Percentiles rank a stretch among this genome's conserved stretches.
phyloP scores from a whole-genome alignment of 1,140 invertebrate species.

The Drosophila ambigua region DNA sequence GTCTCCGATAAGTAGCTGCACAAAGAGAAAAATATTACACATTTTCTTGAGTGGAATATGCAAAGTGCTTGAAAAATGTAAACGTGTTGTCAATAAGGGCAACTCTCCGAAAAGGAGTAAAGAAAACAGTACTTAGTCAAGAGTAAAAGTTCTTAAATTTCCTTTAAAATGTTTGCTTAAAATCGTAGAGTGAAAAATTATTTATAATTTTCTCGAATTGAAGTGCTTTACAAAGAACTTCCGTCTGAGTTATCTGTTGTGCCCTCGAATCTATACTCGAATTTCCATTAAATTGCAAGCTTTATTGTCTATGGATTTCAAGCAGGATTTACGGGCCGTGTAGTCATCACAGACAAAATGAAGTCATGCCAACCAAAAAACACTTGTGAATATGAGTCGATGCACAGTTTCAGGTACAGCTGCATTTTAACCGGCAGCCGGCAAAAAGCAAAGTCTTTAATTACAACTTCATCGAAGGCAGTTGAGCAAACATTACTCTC shows the following conservation, averaged over 20 bases:
- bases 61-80: neutral
- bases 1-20: conserved; percentile 37
- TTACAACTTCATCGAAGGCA: conserved; percentile 56
- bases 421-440: conserved; percentile 13
- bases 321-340: neutral
- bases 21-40: conserved; percentile 11
- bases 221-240: too few relatives aligned
- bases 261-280: too few relatives aligned
- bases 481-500: conserved; percentile 54
- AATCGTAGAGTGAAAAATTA: too few relatives aligned
- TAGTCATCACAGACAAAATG: too few relatives aligned
- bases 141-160: too few relatives aligned
- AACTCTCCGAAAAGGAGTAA: too few relatives aligned
- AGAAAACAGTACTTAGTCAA: too few relatives aligned
- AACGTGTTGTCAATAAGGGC: too few relatives aligned
- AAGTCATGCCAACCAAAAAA: conserved; percentile 2
- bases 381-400: neutral
- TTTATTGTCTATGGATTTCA: neutral
- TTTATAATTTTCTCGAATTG: too few relatives aligned
- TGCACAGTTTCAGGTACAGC: conserved; percentile 8
- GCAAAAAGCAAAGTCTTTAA: conserved; percentile 48
- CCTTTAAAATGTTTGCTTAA: too few relatives aligned
- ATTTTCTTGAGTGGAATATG: neutral
- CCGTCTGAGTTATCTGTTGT: too few relatives aligned
- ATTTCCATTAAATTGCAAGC: too few relatives aligned